phyloP scores from a whole-genome alignment of 2,113 vertebrate genomes.

The Pangasianodon hypophthalmus region DNA sequence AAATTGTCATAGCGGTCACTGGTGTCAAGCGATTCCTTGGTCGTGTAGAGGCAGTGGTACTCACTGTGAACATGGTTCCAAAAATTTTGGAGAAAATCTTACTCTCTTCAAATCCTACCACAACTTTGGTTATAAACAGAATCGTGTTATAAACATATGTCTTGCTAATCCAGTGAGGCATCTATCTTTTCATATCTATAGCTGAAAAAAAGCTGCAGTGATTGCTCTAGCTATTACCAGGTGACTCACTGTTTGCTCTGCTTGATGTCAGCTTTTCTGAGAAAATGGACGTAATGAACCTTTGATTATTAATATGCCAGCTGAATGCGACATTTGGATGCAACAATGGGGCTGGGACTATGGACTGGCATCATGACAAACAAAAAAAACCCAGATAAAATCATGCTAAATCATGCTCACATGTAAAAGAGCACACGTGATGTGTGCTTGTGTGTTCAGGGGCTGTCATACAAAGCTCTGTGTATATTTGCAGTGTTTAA shows the following conservation, averaged over 20 bases:
- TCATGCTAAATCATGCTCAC: background rate
- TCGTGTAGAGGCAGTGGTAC: no score
- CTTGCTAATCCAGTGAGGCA: background rate
- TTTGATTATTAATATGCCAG: conserved; percentile 4
- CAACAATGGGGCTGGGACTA: background rate
- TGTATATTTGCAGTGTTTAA: background rate
- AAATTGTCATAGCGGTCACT: no score
- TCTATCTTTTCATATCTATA: background rate
- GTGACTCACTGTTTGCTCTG: conserved; percentile 42
- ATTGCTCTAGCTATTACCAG: background rate
- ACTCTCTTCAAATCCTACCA: background rate
- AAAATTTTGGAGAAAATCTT: background rate
- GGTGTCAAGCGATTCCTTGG: no score
- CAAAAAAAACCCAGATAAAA: background rate
- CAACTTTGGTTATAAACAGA: background rate
- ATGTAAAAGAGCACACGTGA: background rate
- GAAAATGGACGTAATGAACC: background rate
- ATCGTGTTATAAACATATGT: background rate
- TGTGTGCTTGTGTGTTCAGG: background rate
- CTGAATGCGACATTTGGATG: background rate
- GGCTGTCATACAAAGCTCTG: background rate
- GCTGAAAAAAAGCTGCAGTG: background rate
- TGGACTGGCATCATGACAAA: background rate
- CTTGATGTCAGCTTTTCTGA: conserved; percentile 30
- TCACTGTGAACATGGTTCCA: background rate